Evolutionary conservation across 2,888 invertebrate genomes (phyloP), one percentile per base, ranked within the genome.

Genomic region (Allacma fusca): DNA sequence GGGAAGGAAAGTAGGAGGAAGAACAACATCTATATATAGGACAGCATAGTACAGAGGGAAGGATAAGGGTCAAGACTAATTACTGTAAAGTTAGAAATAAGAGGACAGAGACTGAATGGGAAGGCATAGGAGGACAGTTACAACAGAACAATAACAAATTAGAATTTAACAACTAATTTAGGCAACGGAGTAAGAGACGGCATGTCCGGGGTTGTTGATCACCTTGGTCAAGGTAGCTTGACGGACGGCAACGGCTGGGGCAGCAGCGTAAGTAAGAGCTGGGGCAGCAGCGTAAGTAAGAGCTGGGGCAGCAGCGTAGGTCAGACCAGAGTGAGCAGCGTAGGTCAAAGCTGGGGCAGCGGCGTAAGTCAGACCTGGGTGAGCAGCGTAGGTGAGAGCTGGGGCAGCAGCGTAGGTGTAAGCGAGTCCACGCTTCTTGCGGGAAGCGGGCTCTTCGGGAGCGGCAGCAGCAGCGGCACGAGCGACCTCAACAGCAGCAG

Each of bases 121-220:
- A 5, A 57, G n/a, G 23, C 57, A 57, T 57, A 21, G 57, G n/a
- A 23, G n/a, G 23, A 57, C 4, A 16, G 57, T 44, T 9, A 23
- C 4, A 16, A 16, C 7, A 19, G 69, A 70, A 70, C 34, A 43
- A 23, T 69, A 69, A 34, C 29, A 70, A 70, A 43, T 67, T n/a
- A 68, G 23, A 59, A 23, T 62, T 62, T 62, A 26, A 50, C 50
- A 50, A 50, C n/a, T 19, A 40, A 40, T 75, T 85, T 86, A 86
- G 85, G 87, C 86, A 82, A 87, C 85, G 74, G 86, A 84, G 86
- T 87, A 87, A 71, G 86, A 85, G 79, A 87, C 85, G 75, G 87
- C 87, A 84, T 87, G 87, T 80, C 87, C 87, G 75, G 87, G 87
- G 84, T 85, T 87, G 85, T 87, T 86, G 84, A 86, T 85, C 64